These are phyloP conservation scores for Marmota flaviventris DNA, from an alignment of 2,113 vertebrate genomes.

Conservation along the genomic window DNA sequence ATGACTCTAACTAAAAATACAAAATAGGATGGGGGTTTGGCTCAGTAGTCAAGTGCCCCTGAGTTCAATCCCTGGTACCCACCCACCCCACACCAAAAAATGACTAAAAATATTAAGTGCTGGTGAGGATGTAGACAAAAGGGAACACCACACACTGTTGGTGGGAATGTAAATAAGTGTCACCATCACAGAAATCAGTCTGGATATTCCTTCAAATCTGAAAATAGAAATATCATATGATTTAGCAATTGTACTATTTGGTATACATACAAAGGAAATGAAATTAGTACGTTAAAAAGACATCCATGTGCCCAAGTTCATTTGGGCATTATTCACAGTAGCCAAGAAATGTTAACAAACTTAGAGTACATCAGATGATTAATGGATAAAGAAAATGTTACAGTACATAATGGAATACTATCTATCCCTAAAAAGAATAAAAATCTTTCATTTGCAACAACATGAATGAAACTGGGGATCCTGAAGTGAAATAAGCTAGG, in stretches of 20 bases:
- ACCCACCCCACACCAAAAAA: neutral
- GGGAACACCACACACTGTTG: neutral
- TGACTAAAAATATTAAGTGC: neutral
- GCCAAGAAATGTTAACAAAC: neutral
- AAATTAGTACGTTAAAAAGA: neutral
- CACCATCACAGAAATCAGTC: neutral
- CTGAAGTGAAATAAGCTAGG: neutral
- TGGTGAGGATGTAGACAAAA: neutral
- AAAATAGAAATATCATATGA: neutral
- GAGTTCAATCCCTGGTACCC: too few species aligned
- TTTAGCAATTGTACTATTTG: neutral
- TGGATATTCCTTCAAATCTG: neutral
- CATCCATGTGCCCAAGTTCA: neutral
- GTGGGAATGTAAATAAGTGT: neutral
- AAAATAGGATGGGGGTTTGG: too few species aligned
- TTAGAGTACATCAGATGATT: neutral
- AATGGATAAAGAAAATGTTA: neutral
- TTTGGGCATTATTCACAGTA: neutral
- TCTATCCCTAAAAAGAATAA: neutral
- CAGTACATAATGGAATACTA: neutral
- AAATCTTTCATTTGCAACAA: neutral
- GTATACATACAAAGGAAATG: neutral
- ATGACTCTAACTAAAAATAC: too few species aligned
- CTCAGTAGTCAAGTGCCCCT: too few species aligned
- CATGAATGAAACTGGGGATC: neutral